A percentile compares a stretch with the other conserved stretches of the same genome.
Evolutionary conservation across 2,888 invertebrate species (phyloP).

Genomic region (Lacanobia wlatinum): DNA sequence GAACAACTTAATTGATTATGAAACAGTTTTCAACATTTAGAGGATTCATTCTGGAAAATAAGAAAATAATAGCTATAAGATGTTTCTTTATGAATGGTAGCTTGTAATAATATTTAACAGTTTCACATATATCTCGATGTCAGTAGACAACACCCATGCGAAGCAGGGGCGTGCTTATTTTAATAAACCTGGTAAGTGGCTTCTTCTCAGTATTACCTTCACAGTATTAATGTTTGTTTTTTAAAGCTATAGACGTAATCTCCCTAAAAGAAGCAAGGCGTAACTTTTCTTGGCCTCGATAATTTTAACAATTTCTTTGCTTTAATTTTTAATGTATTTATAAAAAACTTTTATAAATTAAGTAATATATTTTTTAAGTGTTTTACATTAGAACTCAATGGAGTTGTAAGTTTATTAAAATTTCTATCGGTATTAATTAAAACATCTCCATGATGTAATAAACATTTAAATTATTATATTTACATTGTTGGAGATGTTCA

Average conservation of each 20-base stretch:
- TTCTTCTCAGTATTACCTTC: neutral
- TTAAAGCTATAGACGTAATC: neutral
- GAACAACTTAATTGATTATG: neutral
- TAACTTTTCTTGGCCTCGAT: neutral
- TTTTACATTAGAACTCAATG: neutral
- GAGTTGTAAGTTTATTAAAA: conserved; percentile 2
- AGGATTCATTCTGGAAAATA: neutral
- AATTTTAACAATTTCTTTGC: neutral
- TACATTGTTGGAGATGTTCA: neutral
- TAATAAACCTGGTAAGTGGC: neutral
- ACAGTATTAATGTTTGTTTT: neutral
- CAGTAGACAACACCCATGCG: neutral
- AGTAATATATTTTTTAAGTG: conserved; percentile 4
- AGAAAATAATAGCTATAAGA: neutral
- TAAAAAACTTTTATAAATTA: neutral
- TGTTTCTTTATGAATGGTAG: neutral
- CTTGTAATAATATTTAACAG: neutral
- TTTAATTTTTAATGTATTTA: neutral
- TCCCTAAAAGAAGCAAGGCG: neutral
- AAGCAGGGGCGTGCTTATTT: neutral
- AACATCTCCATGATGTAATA: neutral
- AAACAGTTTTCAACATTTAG: neutral
- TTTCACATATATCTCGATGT: conserved; percentile 1
- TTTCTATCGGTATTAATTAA: neutral
- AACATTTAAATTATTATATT: neutral